phyloP scores from a whole-genome alignment of 1,140 invertebrate species.

The Pentalonia nigronervosa region DNA sequence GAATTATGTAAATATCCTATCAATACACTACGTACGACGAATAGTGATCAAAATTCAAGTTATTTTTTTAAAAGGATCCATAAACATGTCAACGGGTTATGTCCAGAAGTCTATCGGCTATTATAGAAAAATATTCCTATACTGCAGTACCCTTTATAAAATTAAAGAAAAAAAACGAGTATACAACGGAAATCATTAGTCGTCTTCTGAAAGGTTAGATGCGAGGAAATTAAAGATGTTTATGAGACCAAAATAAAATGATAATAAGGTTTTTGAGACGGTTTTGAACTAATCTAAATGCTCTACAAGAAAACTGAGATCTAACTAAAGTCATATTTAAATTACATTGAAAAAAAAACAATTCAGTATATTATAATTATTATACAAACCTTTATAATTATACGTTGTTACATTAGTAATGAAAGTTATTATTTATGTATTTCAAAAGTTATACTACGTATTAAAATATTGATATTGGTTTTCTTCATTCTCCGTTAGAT shows the following conservation, averaged over 20 bases:
- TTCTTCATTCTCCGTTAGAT: not conserved
- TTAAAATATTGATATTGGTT: not conserved
- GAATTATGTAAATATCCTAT: conserved; percentile 51
- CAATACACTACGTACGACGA: conserved; percentile 33
- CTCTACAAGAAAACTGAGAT: not conserved
- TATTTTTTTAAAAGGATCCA: conserved; percentile 56
- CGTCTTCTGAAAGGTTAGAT: conserved; percentile 18
- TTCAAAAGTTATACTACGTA: too few relatives aligned
- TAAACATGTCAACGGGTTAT: conserved; percentile 52
- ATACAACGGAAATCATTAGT: conserved; percentile 42
- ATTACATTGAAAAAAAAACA: not conserved
- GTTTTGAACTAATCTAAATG: not conserved
- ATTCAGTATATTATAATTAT: not conserved
- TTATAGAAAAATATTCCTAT: not conserved
- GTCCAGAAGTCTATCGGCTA: conserved; percentile 52
- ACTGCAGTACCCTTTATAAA: too few relatives aligned
- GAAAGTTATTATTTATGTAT: too few relatives aligned
- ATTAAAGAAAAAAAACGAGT: not conserved
- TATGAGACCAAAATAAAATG: not conserved
- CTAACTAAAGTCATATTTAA: not conserved
- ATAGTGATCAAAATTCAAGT: conserved; percentile 34
- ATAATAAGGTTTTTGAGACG: not conserved
- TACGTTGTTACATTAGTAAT: too few relatives aligned
- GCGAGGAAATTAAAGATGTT: not conserved
- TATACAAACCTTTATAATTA: too few relatives aligned